Evolutionary conservation across 2,797 vertebrate species (phyloP).

Genomic region (Salarias fasciatus): DNA sequence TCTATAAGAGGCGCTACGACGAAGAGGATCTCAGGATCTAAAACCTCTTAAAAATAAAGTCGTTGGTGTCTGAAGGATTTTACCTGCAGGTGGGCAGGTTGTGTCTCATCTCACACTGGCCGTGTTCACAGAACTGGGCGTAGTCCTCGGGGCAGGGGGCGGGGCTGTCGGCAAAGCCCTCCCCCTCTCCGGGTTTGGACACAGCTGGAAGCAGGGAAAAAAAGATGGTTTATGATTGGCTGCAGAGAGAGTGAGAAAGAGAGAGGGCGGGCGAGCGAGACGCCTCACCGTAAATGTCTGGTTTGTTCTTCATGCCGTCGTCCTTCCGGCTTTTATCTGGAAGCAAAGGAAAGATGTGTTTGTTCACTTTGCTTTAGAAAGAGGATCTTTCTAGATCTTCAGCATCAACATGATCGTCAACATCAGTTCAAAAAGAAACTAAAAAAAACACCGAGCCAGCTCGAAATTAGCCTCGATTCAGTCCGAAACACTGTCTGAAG

Average conservation of each 20-base stretch:
- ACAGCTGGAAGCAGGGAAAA: constrained; percentile 76
- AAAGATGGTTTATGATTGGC: constrained; percentile 29
- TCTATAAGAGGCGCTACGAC: too few relatives aligned
- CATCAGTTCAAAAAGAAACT: too few relatives aligned
- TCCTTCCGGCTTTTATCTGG: constrained; percentile 77
- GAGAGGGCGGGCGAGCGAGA: too few relatives aligned
- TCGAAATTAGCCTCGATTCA: too few relatives aligned
- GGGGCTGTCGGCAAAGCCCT: constrained; percentile 86
- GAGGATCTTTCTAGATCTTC: too few relatives aligned
- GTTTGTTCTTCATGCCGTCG: constrained; percentile 59
- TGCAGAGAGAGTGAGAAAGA: background rate
- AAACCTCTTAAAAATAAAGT: too few relatives aligned
- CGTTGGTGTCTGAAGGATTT: too few relatives aligned
- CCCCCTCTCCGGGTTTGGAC: constrained; percentile 89
- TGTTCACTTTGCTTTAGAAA: too few relatives aligned
- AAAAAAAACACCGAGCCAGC: too few relatives aligned
- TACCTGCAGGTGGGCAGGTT: constrained; percentile 94
- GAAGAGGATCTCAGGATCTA: too few relatives aligned
- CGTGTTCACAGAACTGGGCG: constrained; percentile 92
- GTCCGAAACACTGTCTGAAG: too few relatives aligned
- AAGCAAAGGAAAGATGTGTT: constrained; percentile 31
- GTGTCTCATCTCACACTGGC: constrained; percentile 94
- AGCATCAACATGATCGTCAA: too few relatives aligned
- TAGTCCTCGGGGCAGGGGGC: constrained; percentile 91
- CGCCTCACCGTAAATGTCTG: constrained; percentile 59